Conservation (phyloP, 2,113 vertebrate genomes). For the Plectropomus leopardus region DNA sequence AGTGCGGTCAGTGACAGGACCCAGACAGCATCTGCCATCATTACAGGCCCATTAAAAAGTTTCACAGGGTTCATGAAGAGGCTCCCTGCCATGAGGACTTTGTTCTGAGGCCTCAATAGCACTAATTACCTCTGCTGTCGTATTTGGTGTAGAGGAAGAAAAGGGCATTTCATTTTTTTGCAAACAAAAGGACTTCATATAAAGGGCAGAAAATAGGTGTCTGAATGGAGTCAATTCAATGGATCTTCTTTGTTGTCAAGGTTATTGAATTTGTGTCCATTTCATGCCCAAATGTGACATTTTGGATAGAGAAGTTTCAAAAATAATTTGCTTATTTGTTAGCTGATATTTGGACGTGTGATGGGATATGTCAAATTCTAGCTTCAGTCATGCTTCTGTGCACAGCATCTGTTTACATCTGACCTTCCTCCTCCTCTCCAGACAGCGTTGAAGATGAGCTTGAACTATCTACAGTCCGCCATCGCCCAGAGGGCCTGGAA, state of each 20-base stretch:
- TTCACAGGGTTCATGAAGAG: conserved; percentile 55
- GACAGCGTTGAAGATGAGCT: conserved; percentile 99
- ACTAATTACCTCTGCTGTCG: conserved; percentile 59
- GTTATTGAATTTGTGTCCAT: neutral
- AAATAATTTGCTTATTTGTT: neutral
- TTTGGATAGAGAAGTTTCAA: neutral
- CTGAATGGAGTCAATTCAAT: neutral
- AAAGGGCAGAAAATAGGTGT: neutral
- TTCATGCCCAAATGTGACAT: conserved; percentile 8
- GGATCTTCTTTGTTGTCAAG: neutral
- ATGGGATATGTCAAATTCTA: neutral
- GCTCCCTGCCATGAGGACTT: conserved; percentile 30
- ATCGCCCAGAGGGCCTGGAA: conserved; percentile 96
- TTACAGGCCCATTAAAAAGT: conserved; percentile 73
- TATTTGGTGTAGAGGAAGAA: conserved; percentile 31
- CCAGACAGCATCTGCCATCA: conserved; percentile 64
- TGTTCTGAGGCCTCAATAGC: conserved; percentile 31
- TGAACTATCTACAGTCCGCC: conserved; percentile 95
- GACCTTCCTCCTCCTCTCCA: conserved; percentile 77
- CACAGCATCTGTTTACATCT: conserved; percentile 34
- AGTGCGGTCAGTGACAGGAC: conserved; percentile 44
- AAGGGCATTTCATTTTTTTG: neutral
- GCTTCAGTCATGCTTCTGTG: conserved; percentile 10
- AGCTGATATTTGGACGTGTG: neutral
- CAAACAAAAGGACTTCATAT: conserved; percentile 8